Conservation (phyloP, 2,113 vertebrate species). For the Barnardius zonarius region DNA sequence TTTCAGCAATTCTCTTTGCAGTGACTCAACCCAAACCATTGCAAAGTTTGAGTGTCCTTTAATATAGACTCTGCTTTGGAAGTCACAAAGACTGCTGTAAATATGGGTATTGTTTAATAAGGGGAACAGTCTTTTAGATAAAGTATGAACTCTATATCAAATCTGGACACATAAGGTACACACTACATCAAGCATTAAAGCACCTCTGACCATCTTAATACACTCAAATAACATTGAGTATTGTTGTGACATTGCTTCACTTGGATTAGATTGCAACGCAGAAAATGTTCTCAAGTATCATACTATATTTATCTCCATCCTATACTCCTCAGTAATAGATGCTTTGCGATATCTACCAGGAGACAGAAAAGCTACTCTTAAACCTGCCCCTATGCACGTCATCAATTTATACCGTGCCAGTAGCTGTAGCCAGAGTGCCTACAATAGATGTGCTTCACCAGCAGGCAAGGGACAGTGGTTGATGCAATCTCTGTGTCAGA, state of each 20-base stretch:
- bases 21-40: neutral
- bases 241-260: neutral
- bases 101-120: neutral
- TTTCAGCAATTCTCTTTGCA: neutral
- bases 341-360: neutral
- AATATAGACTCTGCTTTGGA: fast-evolving
- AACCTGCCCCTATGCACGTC: neutral
- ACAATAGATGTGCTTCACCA: no score
- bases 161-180: neutral
- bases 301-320: neutral
- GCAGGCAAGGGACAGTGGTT: neutral
- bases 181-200: neutral
- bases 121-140: neutral
- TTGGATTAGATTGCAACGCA: neutral
- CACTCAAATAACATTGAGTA: neutral
- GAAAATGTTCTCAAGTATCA: neutral
- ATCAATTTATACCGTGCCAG: neutral
- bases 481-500: neutral
- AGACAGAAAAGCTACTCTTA: neutral
- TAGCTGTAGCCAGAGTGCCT: fast-evolving
- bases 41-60: neutral
- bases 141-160: neutral
- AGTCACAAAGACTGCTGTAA: neutral
- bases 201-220: neutral
- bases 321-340: neutral